These are phyloP conservation scores for Molorchus minor DNA, from an alignment of 2,888 invertebrate genomes.

Conservation along the genomic window DNA sequence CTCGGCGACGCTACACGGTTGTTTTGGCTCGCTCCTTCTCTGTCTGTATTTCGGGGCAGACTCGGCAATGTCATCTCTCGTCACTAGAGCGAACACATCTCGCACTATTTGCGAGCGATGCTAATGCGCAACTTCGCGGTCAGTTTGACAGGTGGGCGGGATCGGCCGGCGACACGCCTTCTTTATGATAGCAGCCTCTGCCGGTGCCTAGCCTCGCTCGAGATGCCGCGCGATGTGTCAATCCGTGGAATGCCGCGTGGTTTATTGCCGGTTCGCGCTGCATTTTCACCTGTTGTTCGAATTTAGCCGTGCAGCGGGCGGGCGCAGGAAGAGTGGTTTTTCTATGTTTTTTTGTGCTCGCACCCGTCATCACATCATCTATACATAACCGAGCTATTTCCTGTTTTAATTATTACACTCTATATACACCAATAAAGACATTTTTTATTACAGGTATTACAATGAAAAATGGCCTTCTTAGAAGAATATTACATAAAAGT, in stretches of 20 bases:
- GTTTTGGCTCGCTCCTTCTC: slow-evolving; percentile 41
- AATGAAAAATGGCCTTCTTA: too few species aligned
- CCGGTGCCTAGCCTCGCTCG: slow-evolving; percentile 55
- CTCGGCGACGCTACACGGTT: slow-evolving; percentile 49
- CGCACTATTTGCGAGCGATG: slow-evolving; percentile 47
- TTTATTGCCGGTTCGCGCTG: slow-evolving; percentile 44
- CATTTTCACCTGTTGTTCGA: slow-evolving; percentile 46
- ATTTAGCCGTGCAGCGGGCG: not conserved
- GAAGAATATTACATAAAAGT: too few species aligned
- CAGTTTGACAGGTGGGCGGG: slow-evolving; percentile 62
- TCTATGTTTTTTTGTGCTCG: not conserved
- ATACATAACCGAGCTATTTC: too few species aligned
- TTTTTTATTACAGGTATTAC: too few species aligned
- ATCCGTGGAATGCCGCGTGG: slow-evolving; percentile 48
- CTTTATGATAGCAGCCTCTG: slow-evolving; percentile 56
- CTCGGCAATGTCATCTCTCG: slow-evolving; percentile 60
- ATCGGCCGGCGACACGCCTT: slow-evolving; percentile 50
- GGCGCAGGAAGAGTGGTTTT: not conserved
- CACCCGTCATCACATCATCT: too few species aligned
- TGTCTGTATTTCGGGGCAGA: slow-evolving; percentile 46
- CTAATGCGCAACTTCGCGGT: slow-evolving; percentile 61
- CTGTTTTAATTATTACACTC: too few species aligned
- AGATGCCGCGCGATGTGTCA: slow-evolving; percentile 49
- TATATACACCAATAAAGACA: too few species aligned
- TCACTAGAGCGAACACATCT: slow-evolving; percentile 60